Conservation (phyloP, 2,888 invertebrate genomes). For the Chaetoderma sp. region DNA sequence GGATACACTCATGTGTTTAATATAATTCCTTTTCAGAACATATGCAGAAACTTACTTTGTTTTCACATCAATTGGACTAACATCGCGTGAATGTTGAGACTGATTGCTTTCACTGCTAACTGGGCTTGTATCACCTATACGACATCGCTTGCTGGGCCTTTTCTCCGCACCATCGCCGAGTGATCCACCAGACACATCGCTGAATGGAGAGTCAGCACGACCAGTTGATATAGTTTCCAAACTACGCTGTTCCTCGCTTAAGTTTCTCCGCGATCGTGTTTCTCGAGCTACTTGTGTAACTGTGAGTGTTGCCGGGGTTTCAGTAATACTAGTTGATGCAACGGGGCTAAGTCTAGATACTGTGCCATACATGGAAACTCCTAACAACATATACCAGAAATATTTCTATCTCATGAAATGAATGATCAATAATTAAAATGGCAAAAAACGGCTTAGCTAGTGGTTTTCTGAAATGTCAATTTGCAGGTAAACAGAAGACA, state of each 20-base stretch:
- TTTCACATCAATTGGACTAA: too few species aligned
- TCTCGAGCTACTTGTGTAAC: constrained; percentile 7
- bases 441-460: too few species aligned
- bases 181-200: constrained; percentile 40
- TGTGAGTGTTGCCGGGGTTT: constrained; percentile 7
- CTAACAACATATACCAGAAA: too few species aligned
- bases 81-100: too few species aligned
- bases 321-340: too few species aligned
- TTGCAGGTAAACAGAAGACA: too few species aligned
- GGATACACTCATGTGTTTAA: too few species aligned
- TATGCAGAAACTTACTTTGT: too few species aligned
- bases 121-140: constrained; percentile 5
- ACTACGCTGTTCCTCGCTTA: constrained; percentile 35
- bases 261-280: constrained; percentile 19
- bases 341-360: neutral
- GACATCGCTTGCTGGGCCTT: neutral
- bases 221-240: constrained; percentile 25
- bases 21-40: too few species aligned
- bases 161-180: constrained; percentile 10
- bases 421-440: too few species aligned
- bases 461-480: too few species aligned
- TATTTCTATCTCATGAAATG: too few species aligned
- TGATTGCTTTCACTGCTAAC: neutral
- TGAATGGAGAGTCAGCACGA: constrained; percentile 39
- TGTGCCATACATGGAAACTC: constrained; percentile 22